A percentile compares a stretch with the other conserved stretches of the same genome.
phyloP scores from a whole-genome alignment of 2,113 vertebrate species.

The Saimiri boliviensis region DNA sequence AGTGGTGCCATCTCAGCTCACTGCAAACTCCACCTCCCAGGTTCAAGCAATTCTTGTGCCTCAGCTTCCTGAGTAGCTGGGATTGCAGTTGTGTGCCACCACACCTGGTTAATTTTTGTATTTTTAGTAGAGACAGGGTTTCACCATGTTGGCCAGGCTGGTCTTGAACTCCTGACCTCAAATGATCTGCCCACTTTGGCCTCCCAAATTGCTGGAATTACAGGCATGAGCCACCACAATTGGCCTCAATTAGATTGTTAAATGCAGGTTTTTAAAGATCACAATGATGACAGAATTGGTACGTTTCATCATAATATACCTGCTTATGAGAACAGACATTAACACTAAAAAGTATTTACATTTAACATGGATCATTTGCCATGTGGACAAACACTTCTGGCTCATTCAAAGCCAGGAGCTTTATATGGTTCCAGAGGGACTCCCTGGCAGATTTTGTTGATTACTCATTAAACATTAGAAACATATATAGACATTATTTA shows the following conservation, averaged over 20 bases:
- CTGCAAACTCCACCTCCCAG: no score
- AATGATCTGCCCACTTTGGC: no score
- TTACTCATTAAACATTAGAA: slow-evolving; percentile 1
- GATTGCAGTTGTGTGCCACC: no score
- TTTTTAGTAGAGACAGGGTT: no score
- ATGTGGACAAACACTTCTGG: slow-evolving; percentile 57
- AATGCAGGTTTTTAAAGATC: slow-evolving; percentile 60
- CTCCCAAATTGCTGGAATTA: no score
- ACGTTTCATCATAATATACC: neutral
- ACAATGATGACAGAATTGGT: slow-evolving; percentile 59
- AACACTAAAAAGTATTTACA: slow-evolving; percentile 41
- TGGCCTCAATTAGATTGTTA: slow-evolving; percentile 22
- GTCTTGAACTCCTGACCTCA: no score
- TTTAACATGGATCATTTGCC: slow-evolving; percentile 51
- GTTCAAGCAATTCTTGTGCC: no score
- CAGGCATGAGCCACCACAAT: no score
- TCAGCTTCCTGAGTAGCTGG: no score
- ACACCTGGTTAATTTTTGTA: no score
- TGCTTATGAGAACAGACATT: slow-evolving; percentile 55
- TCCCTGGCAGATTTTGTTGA: slow-evolving; percentile 25
- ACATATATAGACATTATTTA: neutral
- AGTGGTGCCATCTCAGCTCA: no score
- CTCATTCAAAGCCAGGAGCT: slow-evolving; percentile 20
- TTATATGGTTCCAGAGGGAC: neutral
- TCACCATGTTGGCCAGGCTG: no score